Conservation (phyloP, 2,113 vertebrate genomes). For the Ciconia maguari region DNA sequence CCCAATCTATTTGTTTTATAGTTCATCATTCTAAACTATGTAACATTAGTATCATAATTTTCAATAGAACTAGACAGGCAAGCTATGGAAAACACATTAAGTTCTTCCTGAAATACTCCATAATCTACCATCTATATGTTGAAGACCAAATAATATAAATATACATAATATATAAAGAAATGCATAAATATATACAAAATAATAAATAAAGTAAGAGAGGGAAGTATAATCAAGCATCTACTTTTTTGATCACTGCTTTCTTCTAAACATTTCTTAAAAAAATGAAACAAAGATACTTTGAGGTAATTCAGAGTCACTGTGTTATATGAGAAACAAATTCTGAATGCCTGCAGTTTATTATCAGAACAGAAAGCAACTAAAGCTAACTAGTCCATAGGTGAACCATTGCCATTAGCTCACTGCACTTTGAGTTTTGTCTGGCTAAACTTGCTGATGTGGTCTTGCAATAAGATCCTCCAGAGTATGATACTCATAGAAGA, state of each 20-base stretch:
- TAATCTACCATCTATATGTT: background rate
- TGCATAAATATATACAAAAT: background rate
- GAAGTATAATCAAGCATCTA: background rate
- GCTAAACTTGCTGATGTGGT: background rate
- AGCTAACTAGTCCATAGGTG: background rate
- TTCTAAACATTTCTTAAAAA: background rate
- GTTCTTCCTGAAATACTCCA: background rate
- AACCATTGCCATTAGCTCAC: background rate
- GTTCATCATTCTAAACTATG: background rate
- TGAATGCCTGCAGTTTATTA: background rate
- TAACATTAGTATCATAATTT: background rate
- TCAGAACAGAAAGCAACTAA: background rate
- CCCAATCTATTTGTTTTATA: background rate
- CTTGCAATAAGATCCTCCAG: background rate
- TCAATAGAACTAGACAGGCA: background rate
- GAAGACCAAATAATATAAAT: background rate
- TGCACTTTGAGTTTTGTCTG: background rate
- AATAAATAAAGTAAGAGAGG: background rate
- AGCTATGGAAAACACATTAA: background rate
- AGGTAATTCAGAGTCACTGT: background rate
- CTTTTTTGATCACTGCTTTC: background rate
- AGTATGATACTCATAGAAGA: background rate
- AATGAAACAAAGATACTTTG: background rate
- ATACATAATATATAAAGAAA: background rate
- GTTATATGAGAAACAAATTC: background rate